Conservation (phyloP, 2,113 vertebrate species). For the Microcebus lehilahytsara region DNA sequence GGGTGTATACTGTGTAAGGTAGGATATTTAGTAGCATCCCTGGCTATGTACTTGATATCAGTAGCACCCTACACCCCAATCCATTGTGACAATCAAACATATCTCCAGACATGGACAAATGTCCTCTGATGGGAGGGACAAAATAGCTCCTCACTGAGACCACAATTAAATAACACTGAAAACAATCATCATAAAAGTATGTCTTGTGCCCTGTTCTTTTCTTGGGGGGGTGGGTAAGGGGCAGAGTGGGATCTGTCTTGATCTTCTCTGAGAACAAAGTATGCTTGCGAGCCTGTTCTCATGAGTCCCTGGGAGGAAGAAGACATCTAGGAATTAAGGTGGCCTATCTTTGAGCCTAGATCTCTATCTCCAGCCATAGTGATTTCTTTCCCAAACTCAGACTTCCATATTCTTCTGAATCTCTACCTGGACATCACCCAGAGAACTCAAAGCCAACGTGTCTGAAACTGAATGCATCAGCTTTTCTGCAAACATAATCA, state of each 20-base stretch:
- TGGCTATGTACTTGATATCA: not conserved
- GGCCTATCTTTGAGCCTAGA: not conserved
- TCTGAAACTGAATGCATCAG: not conserved
- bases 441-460: not conserved
- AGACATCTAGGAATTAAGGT: not conserved
- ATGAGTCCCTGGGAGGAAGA: not conserved
- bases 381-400: not conserved
- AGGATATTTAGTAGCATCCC: not conserved
- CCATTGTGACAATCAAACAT: not conserved
- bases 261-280: not conserved
- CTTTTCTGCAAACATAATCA: not conserved
- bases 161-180: not conserved
- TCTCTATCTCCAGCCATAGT: not conserved
- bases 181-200: not conserved
- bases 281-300: not conserved
- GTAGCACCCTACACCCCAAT: not conserved
- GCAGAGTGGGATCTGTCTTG: not conserved
- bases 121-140: not conserved
- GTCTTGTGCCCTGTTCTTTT: not conserved
- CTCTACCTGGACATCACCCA: not conserved
- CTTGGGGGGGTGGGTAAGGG: no score
- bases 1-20: not conserved
- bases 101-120: not conserved
- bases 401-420: not conserved
- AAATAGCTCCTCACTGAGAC: not conserved